Evolutionary conservation across 2,888 invertebrate genomes (phyloP).

Genomic region (Drosophila longiperda): DNA sequence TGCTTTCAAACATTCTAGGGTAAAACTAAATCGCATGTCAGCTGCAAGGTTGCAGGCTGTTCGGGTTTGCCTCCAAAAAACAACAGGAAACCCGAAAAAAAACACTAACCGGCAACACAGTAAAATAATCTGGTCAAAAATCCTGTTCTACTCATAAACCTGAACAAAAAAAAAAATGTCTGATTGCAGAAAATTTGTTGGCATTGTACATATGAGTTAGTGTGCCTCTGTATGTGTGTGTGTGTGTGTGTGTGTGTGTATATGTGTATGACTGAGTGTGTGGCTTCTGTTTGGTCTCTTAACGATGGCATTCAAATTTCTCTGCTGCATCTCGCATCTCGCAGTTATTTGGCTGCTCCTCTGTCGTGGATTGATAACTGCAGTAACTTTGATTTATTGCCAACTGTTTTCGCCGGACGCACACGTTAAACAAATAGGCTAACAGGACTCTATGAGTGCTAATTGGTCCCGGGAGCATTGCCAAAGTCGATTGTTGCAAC

Average conservation of each 20-base stretch:
- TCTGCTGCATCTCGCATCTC: slow-evolving; percentile 23
- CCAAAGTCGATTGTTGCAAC: slow-evolving; percentile 43
- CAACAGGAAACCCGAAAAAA: slow-evolving; percentile 15
- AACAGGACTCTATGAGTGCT: slow-evolving; percentile 6
- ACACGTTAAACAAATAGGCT: slow-evolving; percentile 16
- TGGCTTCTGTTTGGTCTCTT: slow-evolving; percentile 54
- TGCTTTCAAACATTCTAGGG: background rate
- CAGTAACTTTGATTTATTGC: slow-evolving; percentile 74
- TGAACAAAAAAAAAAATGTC: slow-evolving; percentile 5
- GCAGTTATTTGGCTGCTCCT: slow-evolving; percentile 29
- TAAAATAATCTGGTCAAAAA: slow-evolving; percentile 32
- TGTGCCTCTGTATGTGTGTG: background rate
- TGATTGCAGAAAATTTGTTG: slow-evolving; percentile 73
- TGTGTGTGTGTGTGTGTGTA: slow-evolving; percentile 17
- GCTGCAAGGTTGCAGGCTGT: background rate
- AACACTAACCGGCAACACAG: slow-evolving; percentile 15
- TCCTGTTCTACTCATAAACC: slow-evolving; percentile 36
- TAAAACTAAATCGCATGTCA: background rate
- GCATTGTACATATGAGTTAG: slow-evolving; percentile 15
- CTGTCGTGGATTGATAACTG: slow-evolving; percentile 70
- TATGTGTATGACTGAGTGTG: slow-evolving; percentile 21
- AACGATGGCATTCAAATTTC: slow-evolving; percentile 68
- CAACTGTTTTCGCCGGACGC: slow-evolving; percentile 24
- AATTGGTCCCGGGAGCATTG: slow-evolving; percentile 29
- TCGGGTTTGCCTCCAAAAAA: slow-evolving; percentile 9